Conservation (phyloP, 2,113 vertebrate species). For the Oriolus oriolus region DNA sequence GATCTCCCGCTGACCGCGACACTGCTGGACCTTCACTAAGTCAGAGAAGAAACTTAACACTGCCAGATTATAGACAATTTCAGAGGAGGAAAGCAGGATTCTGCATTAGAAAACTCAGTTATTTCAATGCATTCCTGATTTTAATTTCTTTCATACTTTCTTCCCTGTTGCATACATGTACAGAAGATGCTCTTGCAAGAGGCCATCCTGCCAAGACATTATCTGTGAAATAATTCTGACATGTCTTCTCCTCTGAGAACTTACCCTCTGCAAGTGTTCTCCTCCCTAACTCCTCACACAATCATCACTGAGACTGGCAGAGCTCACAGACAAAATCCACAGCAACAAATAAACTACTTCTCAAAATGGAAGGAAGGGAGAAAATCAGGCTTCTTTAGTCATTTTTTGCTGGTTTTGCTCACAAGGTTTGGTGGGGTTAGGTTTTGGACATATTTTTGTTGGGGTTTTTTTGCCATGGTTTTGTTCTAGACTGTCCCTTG, state of each 20-base stretch:
- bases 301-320: neutral
- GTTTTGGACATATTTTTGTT: neutral
- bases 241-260: neutral
- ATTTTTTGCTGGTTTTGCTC: neutral
- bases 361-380: neutral
- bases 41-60: neutral
- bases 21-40: neutral
- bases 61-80: neutral
- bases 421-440: neutral
- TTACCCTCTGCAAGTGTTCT: neutral
- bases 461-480: rapidly evolving
- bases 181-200: neutral
- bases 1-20: too few relatives aligned
- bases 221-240: neutral
- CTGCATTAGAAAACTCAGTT: neutral
- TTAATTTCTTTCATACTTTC: neutral
- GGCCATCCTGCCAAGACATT: neutral
- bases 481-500: neutral
- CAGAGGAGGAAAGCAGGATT: neutral
- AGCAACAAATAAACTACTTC: neutral
- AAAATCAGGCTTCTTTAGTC: neutral
- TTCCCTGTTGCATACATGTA: neutral
- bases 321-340: neutral
- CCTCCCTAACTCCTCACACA: neutral
- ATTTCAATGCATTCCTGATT: neutral